Conservation (phyloP, 2,797 vertebrate genomes). For the Hydrolagus colliei region DNA sequence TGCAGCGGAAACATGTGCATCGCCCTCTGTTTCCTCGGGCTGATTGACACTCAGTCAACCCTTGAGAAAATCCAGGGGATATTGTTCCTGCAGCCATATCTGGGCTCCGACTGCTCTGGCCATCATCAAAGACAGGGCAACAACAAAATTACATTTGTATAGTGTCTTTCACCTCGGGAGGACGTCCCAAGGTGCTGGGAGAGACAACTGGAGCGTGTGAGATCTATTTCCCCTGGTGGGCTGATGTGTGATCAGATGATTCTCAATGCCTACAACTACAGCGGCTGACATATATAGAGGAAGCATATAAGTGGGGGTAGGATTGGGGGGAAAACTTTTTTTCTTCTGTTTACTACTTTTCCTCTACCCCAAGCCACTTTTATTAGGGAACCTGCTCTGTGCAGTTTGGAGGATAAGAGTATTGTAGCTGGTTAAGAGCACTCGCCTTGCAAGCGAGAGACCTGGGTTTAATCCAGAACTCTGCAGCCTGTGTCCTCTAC, state of each 20-base stretch:
- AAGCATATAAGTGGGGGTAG: too few relatives aligned
- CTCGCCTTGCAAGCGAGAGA: too few relatives aligned
- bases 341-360: too few relatives aligned
- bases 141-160: too few relatives aligned
- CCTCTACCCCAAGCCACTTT: background rate
- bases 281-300: too few relatives aligned
- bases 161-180: too few relatives aligned
- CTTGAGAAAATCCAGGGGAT: slow-evolving; percentile 58
- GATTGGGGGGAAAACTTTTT: too few relatives aligned
- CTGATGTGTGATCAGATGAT: slow-evolving; percentile 50
- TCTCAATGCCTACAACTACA: slow-evolving; percentile 50
- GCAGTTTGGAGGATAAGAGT: too few relatives aligned
- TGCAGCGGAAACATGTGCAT: slow-evolving; percentile 65
- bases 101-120: slow-evolving; percentile 62
- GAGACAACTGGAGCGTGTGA: slow-evolving; percentile 55
- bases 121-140: slow-evolving; percentile 53
- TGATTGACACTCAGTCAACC: slow-evolving; percentile 64
- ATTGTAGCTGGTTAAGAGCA: too few relatives aligned
- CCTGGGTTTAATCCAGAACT: too few relatives aligned
- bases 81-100: slow-evolving; percentile 47
- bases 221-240: slow-evolving; percentile 67
- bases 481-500: too few relatives aligned
- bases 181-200: too few relatives aligned
- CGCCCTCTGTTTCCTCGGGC: slow-evolving; percentile 69
- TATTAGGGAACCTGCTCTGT: background rate